Percentiles rank a stretch among this genome's conserved stretches.
These are phyloP conservation scores for Crypturellus tataupa DNA, from an alignment of 2,797 vertebrate species.

Conservation along the genomic window DNA sequence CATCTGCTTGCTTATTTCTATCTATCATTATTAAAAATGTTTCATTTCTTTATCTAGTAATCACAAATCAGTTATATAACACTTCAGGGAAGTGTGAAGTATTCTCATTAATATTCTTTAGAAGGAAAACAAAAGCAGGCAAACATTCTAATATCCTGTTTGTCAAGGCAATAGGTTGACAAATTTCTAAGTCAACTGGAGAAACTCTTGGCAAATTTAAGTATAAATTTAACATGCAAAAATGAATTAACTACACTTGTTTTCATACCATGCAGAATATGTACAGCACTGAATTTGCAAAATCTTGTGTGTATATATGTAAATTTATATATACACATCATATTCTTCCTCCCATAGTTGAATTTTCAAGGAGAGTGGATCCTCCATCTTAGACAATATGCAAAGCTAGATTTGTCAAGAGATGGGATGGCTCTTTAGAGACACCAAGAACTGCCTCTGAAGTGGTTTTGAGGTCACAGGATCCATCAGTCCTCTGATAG, in stretches of 20 bases:
- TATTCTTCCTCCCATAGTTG: background rate
- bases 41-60: background rate
- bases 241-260: background rate
- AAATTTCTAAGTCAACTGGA: slow-evolving; percentile 38
- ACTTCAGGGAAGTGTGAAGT: slow-evolving; percentile 16
- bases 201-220: background rate
- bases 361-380: background rate
- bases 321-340: too few relatives aligned
- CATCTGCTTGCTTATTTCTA: background rate
- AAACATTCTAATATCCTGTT: slow-evolving; percentile 26
- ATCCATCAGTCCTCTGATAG: background rate
- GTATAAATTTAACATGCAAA: background rate
- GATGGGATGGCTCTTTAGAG: background rate
- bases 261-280: background rate
- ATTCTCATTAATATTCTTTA: slow-evolving; percentile 52
- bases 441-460: background rate
- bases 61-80: background rate
- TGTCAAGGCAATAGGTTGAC: background rate
- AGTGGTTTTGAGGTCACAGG: background rate
- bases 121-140: slow-evolving; percentile 8
- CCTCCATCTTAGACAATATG: background rate
- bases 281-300: background rate
- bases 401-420: background rate
- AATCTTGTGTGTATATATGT: too few relatives aligned
- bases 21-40: too few relatives aligned